Evolutionary conservation across 30 jellyfish, hydroid and myxozoan species (phyloP), one percentile per base, ranked within the genome.

Genomic region (Morbakka virulenta): DNA sequence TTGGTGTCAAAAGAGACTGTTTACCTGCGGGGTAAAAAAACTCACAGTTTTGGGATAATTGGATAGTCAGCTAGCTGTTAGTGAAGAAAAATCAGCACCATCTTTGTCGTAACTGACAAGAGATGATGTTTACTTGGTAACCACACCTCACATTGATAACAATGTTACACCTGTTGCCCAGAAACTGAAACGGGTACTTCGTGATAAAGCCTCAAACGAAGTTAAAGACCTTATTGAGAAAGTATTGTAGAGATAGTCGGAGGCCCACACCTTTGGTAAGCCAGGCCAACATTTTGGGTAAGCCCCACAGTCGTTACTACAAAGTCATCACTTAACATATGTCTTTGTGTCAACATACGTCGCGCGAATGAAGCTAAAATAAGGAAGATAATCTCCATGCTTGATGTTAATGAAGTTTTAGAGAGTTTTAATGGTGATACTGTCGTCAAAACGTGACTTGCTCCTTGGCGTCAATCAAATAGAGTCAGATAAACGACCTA

Each of bases 271-370:
- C n/a, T n/a, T n/a, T n/a, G n/a, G n/a, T n/a, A n/a, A n/a, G n/a
- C n/a, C n/a, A n/a, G n/a, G 2, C 22, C 2, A 30, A 2, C 69
- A 11, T 23, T 63, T 4, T 67, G 71, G 79, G 63, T 67, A 13
- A 67, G 79, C 28, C 79, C 63, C 1, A 14, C 34, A 11, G 79
- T 67, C 14, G 72, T 31, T 26, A 27, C 36, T 31, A 62, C 79
- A 28, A 64, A 64, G 62, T 41, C 57, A 6, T 41, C 57, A 41
- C 13, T 6, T 26, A 63, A 67, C 17, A 13, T 67, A 32, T 24
- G 63, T 3, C 33, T 67, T 31, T 67, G 64, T 11, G 69, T 67
- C 2, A 51, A 67, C 30, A 34, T 67, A 63, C 24, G 79, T 3
- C 22, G 17, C 13, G 57, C 57, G 17, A 41, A 64, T 33, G 32